Conservation (phyloP, 2,888 invertebrate genomes). For the Megamerina dolium region DNA sequence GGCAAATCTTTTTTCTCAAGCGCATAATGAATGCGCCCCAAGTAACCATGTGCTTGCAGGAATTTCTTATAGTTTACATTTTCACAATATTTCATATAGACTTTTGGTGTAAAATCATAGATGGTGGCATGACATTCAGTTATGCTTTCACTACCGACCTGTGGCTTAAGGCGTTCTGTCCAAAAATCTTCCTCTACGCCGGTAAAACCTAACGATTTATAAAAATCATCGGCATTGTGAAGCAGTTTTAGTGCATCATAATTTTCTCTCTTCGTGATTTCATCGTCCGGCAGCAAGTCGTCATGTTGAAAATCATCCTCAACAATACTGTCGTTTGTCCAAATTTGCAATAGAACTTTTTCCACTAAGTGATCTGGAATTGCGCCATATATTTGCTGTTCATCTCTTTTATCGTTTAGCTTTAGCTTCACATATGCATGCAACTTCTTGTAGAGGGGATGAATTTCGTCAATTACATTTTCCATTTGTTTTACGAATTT, state of each 20-base stretch:
- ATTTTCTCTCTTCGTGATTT: slow-evolving; percentile 9
- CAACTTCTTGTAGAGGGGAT: too few relatives aligned
- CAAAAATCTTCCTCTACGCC: slow-evolving; percentile 1
- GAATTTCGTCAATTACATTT: too few relatives aligned
- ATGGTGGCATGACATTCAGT: slow-evolving; percentile 5
- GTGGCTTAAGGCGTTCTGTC: not conserved
- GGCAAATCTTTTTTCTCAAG: slow-evolving; percentile 13
- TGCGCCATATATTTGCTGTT: too few relatives aligned
- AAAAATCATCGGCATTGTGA: slow-evolving; percentile 7
- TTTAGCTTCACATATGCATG: too few relatives aligned
- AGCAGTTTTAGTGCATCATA: not conserved
- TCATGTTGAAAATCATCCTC: not conserved
- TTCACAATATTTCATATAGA: slow-evolving; percentile 15
- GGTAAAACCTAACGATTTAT: slow-evolving; percentile 10
- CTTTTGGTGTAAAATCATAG: not conserved
- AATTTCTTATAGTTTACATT: slow-evolving; percentile 17
- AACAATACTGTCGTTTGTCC: slow-evolving; percentile 1
- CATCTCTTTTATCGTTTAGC: too few relatives aligned
- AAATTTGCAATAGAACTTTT: slow-evolving; percentile 3
- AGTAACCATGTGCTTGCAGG: slow-evolving; percentile 19
- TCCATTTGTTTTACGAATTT: too few relatives aligned
- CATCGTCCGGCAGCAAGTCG: not conserved
- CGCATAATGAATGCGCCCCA: slow-evolving; percentile 15
- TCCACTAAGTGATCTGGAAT: not conserved
- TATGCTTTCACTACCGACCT: not conserved